Evolutionary conservation across 2,888 invertebrate species (phyloP).

Genomic region (Archips crataeganus): DNA sequence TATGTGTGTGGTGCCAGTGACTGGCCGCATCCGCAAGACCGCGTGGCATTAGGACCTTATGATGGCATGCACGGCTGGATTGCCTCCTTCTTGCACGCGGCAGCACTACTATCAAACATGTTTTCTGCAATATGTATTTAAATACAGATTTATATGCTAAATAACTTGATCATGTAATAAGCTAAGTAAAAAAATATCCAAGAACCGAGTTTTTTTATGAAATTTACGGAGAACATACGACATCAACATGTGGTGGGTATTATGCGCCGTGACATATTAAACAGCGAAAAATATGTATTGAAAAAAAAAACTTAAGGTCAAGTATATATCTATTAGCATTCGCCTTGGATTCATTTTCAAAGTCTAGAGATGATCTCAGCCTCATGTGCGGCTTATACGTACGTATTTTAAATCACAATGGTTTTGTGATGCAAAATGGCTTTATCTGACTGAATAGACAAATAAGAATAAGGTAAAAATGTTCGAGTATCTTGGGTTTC

Average conservation of each 20-base stretch:
- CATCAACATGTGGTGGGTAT: background rate
- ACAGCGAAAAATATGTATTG: conserved; percentile 34
- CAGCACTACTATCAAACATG: too few species aligned
- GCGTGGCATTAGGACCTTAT: too few species aligned
- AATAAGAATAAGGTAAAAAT: conserved; percentile 53
- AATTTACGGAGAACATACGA: background rate
- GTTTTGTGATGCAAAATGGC: conserved; percentile 65
- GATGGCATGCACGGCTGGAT: too few species aligned
- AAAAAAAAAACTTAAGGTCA: conserved; percentile 67
- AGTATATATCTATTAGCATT: conserved; percentile 65
- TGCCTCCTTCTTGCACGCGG: too few species aligned
- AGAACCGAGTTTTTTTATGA: background rate
- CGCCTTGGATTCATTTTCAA: conserved; percentile 73
- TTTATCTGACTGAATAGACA: conserved; percentile 58
- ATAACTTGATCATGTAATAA: too few species aligned
- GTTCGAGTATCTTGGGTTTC: conserved; percentile 56
- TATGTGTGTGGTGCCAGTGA: too few species aligned
- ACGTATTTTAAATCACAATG: conserved; percentile 69
- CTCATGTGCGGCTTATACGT: conserved; percentile 59
- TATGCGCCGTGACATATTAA: background rate
- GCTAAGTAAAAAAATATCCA: too few species aligned
- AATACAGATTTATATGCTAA: too few species aligned
- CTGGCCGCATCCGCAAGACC: too few species aligned
- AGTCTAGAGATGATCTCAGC: conserved; percentile 73
- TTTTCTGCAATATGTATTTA: too few species aligned